A percentile compares a stretch with the other conserved stretches of the same genome.
These are phyloP conservation scores for Thereva nobilitata DNA, from an alignment of 2,888 invertebrate species.

Conservation along the genomic window DNA sequence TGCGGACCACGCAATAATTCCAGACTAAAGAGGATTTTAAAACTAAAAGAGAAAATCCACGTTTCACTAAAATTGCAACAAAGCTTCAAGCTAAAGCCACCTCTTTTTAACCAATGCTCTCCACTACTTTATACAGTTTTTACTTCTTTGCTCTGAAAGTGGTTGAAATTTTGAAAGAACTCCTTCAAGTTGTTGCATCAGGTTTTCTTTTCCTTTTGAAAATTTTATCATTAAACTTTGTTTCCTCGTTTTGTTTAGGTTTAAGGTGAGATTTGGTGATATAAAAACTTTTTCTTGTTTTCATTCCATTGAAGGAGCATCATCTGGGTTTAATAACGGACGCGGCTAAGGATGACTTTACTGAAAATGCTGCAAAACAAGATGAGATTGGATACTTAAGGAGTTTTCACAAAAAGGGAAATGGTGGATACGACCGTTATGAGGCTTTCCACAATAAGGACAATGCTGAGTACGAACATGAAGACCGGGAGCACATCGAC, in stretches of 20 bases:
- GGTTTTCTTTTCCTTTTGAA: background rate
- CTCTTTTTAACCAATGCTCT: too few species aligned
- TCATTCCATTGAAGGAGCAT: background rate
- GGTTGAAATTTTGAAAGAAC: constrained; percentile 7
- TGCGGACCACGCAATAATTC: too few species aligned
- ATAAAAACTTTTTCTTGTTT: constrained; percentile 5
- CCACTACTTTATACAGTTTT: background rate
- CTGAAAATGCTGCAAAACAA: constrained; percentile 10
- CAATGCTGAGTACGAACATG: background rate
- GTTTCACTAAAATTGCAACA: too few species aligned
- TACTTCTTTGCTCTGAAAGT: background rate
- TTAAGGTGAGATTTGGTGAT: constrained; percentile 1
- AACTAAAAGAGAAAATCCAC: too few species aligned
- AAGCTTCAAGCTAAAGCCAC: too few species aligned
- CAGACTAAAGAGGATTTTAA: too few species aligned
- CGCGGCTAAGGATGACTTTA: constrained; percentile 15
- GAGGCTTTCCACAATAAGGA: constrained; percentile 12
- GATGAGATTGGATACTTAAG: constrained; percentile 31
- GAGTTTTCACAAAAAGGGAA: constrained; percentile 12
- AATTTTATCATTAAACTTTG: constrained; percentile 11
- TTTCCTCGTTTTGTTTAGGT: constrained; percentile 2
- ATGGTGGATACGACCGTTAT: constrained; percentile 16
- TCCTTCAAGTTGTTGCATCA: constrained; percentile 2
- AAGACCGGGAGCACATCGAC: constrained; percentile 1
- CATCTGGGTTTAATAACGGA: constrained; percentile 4